Conservation (phyloP, 2,113 vertebrate species). For the Perca fluviatilis region DNA sequence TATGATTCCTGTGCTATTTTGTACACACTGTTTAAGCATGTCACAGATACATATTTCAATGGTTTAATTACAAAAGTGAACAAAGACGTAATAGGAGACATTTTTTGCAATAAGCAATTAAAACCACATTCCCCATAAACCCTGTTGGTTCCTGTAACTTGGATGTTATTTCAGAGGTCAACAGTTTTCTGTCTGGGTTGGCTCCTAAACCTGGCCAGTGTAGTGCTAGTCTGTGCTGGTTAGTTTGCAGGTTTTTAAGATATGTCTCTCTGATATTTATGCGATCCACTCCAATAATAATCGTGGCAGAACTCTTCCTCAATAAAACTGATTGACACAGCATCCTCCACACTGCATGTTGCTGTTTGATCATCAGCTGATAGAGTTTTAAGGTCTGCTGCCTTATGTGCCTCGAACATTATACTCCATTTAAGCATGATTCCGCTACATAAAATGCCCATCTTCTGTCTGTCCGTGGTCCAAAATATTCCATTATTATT, state of each 20-base stretch:
- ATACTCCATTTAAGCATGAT: background rate
- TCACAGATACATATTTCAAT: background rate
- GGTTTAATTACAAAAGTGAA: background rate
- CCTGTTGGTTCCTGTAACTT: background rate
- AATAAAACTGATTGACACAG: too few species aligned
- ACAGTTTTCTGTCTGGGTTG: too few species aligned
- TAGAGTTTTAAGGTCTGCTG: too few species aligned
- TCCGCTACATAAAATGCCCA: background rate
- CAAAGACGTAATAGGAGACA: background rate
- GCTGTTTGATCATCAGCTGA: too few species aligned
- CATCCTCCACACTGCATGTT: too few species aligned
- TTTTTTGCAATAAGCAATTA: background rate
- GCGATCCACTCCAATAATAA: too few species aligned
- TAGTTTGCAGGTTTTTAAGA: too few species aligned
- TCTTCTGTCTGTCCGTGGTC: background rate
- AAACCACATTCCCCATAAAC: background rate
- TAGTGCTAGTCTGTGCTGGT: too few species aligned
- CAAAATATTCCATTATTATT: background rate
- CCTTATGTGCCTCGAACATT: background rate
- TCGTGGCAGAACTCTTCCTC: too few species aligned
- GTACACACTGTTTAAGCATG: background rate
- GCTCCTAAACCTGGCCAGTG: too few species aligned
- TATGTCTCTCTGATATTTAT: too few species aligned
- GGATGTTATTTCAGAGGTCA: background rate
- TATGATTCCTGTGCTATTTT: background rate